Base-by-base conservation (phyloP, 2,113 vertebrate species). In the Beaufortia kweichowensis region DNA sequence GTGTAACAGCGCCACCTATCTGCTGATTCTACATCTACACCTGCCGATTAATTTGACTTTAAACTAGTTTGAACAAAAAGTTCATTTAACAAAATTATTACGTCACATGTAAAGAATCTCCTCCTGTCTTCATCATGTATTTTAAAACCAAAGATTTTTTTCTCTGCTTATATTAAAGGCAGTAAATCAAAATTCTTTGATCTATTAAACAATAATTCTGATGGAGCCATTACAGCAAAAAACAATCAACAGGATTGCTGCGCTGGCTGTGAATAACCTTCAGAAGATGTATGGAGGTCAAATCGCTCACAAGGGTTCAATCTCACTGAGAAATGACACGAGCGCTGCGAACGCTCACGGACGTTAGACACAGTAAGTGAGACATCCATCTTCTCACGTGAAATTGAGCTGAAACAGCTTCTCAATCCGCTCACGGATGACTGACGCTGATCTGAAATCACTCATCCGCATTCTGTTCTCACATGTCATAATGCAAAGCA, bases 1-100 rank as follows among this genome's bases (percentile, higher is more conserved):
- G 86, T 87, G 84, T 88, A 88, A 89, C 85, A 92, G 89, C 85
- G 78, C 90, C 92, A 87, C 89, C 90, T 90, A 81, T 83, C 84
- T 53, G 6, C 15, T 39, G 35, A n/a, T n/a, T n/a, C n/a, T n/a
- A n/a, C n/a, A n/a, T n/a, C n/a, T n/a, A n/a, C n/a, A n/a, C n/a
- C n/a, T n/a, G n/a, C n/a, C n/a, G n/a, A n/a, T n/a, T n/a, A n/a
- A n/a, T n/a, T n/a, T n/a, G n/a, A n/a, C n/a, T n/a, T n/a, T n/a
- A n/a, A n/a, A n/a, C n/a, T n/a, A n/a, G n/a, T n/a, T n/a, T n/a
- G n/a, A n/a, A n/a, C n/a, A n/a, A 46, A 46, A 46, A 46, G 12
- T 46, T 17, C 43, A 46, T 46, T 14, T 4, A 46, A 46, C 4
- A 4, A n/a, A n/a, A n/a, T n/a, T n/a, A n/a, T n/a, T 46, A 15